A percentile compares a stretch with the other conserved stretches of the same genome.
These are phyloP conservation scores for Hoplodrina ambigua DNA, from an alignment of 2,888 invertebrate species.

Conservation along the genomic window DNA sequence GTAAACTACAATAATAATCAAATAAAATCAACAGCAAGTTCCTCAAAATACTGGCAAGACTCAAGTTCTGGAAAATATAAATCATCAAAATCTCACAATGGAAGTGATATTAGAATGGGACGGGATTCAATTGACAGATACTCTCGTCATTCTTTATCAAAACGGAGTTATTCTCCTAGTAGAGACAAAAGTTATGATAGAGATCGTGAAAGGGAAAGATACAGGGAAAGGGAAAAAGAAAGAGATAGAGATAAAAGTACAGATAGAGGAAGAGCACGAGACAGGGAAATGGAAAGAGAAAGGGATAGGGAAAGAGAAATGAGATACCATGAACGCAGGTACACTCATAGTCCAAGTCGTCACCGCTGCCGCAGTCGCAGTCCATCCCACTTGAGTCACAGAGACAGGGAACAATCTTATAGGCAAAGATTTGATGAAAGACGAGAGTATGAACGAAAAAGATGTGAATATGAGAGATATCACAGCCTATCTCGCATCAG, in stretches of 20 bases:
- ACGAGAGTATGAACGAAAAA: conserved; percentile 74
- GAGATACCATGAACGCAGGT: conserved; percentile 62
- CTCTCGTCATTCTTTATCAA: conserved; percentile 54
- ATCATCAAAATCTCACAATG: conserved; percentile 28
- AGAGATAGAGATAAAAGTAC: conserved; percentile 45
- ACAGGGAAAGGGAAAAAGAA: conserved; percentile 46
- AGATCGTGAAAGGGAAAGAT: conserved; percentile 46
- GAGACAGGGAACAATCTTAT: conserved; percentile 63
- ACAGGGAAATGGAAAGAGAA: conserved; percentile 52
- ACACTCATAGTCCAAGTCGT: conserved; percentile 73
- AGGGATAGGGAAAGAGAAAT: conserved; percentile 53
- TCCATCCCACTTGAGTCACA: conserved; percentile 67
- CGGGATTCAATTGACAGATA: conserved; percentile 46
- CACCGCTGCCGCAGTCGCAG: conserved; percentile 58
- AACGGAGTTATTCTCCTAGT: conserved; percentile 65
- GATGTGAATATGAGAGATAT: conserved; percentile 72
- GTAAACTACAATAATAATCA: conserved; percentile 9
- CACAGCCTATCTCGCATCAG: conserved; percentile 70
- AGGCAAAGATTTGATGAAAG: conserved; percentile 62
- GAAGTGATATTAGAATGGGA: conserved; percentile 2
- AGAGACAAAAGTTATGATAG: conserved; percentile 61
- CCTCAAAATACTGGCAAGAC: conserved; percentile 32
- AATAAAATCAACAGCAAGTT: background rate
- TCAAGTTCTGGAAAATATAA: conserved; percentile 30
- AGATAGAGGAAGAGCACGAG: conserved; percentile 57